Conservation (phyloP, 2,888 invertebrate genomes). For the Agrochola litura region DNA sequence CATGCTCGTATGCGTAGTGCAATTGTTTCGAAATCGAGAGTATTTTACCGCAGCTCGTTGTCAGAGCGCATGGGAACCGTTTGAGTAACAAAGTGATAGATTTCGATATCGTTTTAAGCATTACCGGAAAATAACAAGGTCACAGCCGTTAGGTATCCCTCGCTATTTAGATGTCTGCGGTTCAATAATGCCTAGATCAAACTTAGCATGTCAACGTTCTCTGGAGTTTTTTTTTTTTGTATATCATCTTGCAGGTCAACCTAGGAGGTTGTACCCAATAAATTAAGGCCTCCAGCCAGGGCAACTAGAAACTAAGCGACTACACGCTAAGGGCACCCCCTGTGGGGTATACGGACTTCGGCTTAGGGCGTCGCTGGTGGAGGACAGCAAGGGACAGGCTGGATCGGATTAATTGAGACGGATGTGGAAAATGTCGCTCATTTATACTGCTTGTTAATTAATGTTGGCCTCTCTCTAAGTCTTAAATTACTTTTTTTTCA, state of each 20-base stretch:
- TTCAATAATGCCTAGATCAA: conserved; percentile 19
- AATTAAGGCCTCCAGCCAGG: too few species aligned
- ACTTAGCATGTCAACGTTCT: conserved; percentile 21
- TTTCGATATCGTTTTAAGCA: conserved; percentile 61
- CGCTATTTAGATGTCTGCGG: conserved; percentile 17
- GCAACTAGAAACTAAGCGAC: too few species aligned
- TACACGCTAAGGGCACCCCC: too few species aligned
- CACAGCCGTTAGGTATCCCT: conserved; percentile 29
- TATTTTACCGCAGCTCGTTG: conserved; percentile 70
- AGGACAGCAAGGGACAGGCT: too few species aligned
- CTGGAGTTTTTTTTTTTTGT: too few species aligned
- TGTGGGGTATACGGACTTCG: too few species aligned
- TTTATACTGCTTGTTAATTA: conserved; percentile 14
- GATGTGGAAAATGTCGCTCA: conserved; percentile 19
- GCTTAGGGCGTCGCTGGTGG: too few species aligned
- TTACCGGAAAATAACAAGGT: conserved; percentile 61
- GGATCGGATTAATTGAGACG: too few species aligned
- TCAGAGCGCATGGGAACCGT: conserved; percentile 65
- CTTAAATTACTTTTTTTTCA: background rate
- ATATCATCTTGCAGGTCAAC: too few species aligned
- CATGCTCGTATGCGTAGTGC: conserved; percentile 83
- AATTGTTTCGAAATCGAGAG: conserved; percentile 89
- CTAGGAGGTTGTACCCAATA: too few species aligned
- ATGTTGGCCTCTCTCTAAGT: background rate
- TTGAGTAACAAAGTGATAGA: conserved; percentile 66